Base-by-base conservation (phyloP, 1,140 invertebrate genomes). In the Oncopodura yosiiana region DNA sequence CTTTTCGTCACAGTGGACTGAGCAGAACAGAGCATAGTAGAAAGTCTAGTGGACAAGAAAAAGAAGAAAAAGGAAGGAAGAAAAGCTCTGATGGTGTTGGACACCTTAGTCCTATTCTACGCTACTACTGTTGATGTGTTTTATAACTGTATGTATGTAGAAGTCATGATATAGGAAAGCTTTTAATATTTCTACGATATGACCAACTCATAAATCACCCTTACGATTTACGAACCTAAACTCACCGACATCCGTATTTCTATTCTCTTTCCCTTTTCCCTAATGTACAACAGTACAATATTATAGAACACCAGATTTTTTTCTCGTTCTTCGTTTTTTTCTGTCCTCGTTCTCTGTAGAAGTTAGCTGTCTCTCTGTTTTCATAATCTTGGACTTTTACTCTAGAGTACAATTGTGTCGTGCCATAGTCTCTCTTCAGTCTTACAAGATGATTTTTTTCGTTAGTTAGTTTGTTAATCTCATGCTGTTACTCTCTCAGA, bases 171-270 rank as follows among this genome's bases (percentile, higher is more conserved):
- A 24, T 55, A 37, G 42, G 30, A 27, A 46, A 38, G 53, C 49
- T 56, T 56, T 56, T 60, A 56, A 56, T 60, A 56, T 60, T 60
- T 48, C n/a, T 56, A 38, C 51, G 53, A 52, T 52, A 52, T 60
- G 43, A 56, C 53, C 55, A 58, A 30, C 55, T 43, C 44, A 61
- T 61, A 58, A 54, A 56, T 61, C 55, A 61, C 53, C 29, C 14
- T 29, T 37, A 48, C 38, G 50, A 39, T 43, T 57, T 56, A 50
- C 55, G 44, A 26, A 29, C 39, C 11, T 34, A 46, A 50, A 46
- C 48, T 3, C 3, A 56, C 54, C 42, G 56, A 58, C 56, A 58
- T 58, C 56, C 56, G 58, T 49, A 56, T 57, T 56, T 34, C 32
- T 49, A 19, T 49, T 49, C 36, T 38, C 21, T 38, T 34, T 49